Base-by-base conservation (phyloP, 2,797 vertebrate species). In the Ciconia nigra region DNA sequence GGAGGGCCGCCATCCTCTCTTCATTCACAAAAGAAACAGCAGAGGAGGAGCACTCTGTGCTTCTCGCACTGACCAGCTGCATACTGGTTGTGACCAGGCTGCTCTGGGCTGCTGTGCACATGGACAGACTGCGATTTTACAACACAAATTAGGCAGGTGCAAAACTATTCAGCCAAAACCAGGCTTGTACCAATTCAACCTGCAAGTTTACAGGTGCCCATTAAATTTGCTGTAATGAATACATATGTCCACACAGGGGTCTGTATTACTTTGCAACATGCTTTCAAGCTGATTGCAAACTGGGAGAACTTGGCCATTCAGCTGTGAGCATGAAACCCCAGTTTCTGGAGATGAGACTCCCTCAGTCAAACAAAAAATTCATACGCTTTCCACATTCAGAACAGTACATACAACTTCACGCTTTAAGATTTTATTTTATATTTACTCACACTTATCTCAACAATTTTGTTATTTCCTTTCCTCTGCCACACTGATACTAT, bases 81-180 rank as follows among this genome's bases (percentile, higher is more conserved):
- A 3, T 4, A 2, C 29, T 3, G 20, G 47, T 3, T 18, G 19
- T 6, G 31, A 25, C 35, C 65, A 25, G 47, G 29, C 55, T 62
- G 83, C 49, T 28, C 61, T 4, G 55, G 39, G 69, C 55, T 21
- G 7, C 72, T 3, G 37, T 2, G 46, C 65, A 33, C 20, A 2
- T 0, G 20, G 51, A 55, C 63, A 26, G 26, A 21, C 65, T 4
- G 15, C 2, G 6, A 0, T 6, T 65, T 46, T 15, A 65, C 87
- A 57, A 37, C 47, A 46, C 29, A 25, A 46, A 51, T 58, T 9
- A 47, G 54, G 42, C 28, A 58, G 4, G 5, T 49, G 49, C 54
- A 74, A 55, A 85, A 57, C 67, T 51, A 22, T 20, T n/a, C 83
- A 55, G 33, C 15, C 29, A 11, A 88, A 93, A 35, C 65, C 58